Percentiles rank a stretch among this genome's conserved stretches.
These are phyloP conservation scores for Molanna angustata DNA, from an alignment of 2,888 invertebrate species.

Conservation along the genomic window DNA sequence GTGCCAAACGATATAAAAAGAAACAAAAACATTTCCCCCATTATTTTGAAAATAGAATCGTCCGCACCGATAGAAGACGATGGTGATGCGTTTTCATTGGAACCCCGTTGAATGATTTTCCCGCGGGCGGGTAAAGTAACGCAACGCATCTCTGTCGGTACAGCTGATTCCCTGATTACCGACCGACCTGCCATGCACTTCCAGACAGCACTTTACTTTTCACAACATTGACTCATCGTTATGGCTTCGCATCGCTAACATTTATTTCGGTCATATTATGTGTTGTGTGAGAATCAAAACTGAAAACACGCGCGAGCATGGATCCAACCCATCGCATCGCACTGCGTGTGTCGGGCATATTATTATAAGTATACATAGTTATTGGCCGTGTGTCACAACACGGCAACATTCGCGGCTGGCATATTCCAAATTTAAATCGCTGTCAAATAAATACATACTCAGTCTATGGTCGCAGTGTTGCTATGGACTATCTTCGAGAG, in stretches of 20 bases:
- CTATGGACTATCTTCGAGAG: too few species aligned
- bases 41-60: conserved; percentile 1
- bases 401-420: conserved; percentile 25
- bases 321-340: too few species aligned
- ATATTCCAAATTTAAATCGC: conserved; percentile 28
- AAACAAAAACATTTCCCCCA: not conserved
- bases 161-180: not conserved
- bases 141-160: not conserved
- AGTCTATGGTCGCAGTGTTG: too few species aligned
- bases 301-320: too few species aligned
- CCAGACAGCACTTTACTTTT: conserved; percentile 6
- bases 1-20: too few species aligned
- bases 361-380: too few species aligned
- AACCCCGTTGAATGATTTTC: not conserved
- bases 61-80: not conserved
- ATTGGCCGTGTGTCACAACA: conserved; percentile 23
- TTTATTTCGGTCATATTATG: conserved; percentile 30
- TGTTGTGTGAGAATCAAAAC: too few species aligned
- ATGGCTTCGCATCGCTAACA: conserved; percentile 14
- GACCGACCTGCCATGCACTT: conserved; percentile 1
- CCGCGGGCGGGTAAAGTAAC: not conserved
- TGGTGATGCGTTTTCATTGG: not conserved
- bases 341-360: too few species aligned
- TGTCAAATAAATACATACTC: too few species aligned
- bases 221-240: conserved; percentile 28